phyloP scores from a whole-genome alignment of 2,113 vertebrate genomes.

The Cephalopterus ornatus region DNA sequence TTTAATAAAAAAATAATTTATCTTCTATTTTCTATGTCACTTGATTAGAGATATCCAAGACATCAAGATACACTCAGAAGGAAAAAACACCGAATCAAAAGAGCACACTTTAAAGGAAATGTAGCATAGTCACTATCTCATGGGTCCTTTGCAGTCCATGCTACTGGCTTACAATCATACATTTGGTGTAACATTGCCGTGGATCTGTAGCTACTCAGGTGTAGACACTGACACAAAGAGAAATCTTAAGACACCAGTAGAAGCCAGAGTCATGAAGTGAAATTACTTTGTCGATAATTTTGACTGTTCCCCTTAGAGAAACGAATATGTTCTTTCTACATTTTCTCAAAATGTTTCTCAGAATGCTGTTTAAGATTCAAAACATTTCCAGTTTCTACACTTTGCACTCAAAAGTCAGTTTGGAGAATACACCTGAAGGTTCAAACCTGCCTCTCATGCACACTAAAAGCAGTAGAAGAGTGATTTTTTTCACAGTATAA shows the following conservation, averaged over 20 bases:
- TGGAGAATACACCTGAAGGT: neutral
- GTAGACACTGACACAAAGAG: neutral
- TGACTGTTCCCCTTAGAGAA: neutral
- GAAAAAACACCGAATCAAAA: neutral
- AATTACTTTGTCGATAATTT: neutral
- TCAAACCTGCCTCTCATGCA: neutral
- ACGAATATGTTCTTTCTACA: neutral
- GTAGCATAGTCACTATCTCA: neutral
- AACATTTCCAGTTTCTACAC: neutral
- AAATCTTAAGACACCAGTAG: neutral
- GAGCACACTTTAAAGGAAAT: neutral
- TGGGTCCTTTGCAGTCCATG: neutral
- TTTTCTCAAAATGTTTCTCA: neutral
- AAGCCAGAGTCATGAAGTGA: neutral
- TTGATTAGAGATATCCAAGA: neutral
- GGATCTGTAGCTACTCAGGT: neutral
- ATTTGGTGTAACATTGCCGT: neutral
- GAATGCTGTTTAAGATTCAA: neutral
- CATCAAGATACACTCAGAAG: neutral
- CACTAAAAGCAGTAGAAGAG: neutral
- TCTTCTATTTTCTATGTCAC: neutral
- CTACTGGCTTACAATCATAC: neutral
- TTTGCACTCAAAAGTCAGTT: neutral
- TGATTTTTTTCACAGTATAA: neutral
- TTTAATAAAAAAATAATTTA: neutral